A percentile compares a stretch with the other conserved stretches of the same genome.
Conservation (phyloP, 2,888 invertebrate genomes). For the Prenolepis imparis region DNA sequence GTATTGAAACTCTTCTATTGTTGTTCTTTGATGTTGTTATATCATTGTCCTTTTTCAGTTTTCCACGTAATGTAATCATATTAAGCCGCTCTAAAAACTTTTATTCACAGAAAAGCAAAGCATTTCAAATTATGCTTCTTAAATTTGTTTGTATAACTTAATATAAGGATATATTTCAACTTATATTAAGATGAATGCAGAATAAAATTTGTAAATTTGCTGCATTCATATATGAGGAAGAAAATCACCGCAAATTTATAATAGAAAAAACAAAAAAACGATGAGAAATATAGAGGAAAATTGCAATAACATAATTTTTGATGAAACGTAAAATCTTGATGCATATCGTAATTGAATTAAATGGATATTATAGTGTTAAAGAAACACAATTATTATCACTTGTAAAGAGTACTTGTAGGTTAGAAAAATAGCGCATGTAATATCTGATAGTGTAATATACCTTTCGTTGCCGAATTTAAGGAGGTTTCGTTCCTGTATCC, state of each 20-base stretch:
- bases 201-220: neutral
- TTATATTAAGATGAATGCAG: neutral
- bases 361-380: neutral
- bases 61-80: slow-evolving; percentile 92
- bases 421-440: slow-evolving; percentile 9
- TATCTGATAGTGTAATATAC: neutral
- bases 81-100: slow-evolving; percentile 52
- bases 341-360: neutral
- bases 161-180: neutral
- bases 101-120: slow-evolving; percentile 13
- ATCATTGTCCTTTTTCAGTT: slow-evolving; percentile 89
- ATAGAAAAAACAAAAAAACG: slow-evolving; percentile 13
- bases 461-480: slow-evolving; percentile 33
- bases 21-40: slow-evolving; percentile 81
- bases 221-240: neutral
- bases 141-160: neutral
- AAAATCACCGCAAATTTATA: neutral
- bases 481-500: slow-evolving; percentile 5
- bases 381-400: neutral
- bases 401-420: slow-evolving; percentile 1
- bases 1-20: slow-evolving; percentile 90
- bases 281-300: neutral
- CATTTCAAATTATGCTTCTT: neutral
- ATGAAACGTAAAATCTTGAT: neutral
- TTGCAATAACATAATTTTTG: neutral